These are phyloP conservation scores for Drosophila sucinea DNA, from an alignment of 1,140 invertebrate species.

Conservation along the genomic window DNA sequence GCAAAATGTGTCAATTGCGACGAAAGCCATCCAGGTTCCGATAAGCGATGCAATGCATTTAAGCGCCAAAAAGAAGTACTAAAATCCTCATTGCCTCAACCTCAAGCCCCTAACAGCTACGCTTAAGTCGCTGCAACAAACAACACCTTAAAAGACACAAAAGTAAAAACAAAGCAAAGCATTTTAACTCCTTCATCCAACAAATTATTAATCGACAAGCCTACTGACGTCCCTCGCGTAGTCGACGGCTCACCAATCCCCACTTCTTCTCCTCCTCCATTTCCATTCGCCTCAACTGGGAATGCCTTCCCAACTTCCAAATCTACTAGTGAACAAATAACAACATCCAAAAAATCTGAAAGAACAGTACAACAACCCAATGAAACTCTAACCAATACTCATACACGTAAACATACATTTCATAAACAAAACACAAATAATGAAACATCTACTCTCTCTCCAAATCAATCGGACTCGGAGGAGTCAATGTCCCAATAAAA, in stretches of 20 bases:
- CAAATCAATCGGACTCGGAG: neutral
- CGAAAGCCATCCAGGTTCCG: too few relatives aligned
- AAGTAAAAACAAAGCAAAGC: neutral
- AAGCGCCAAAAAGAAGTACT: too few relatives aligned
- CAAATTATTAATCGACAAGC: neutral
- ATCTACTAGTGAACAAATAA: neutral
- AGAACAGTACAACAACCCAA: neutral
- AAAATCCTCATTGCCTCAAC: too few relatives aligned
- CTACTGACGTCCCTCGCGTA: neutral
- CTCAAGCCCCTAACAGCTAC: neutral
- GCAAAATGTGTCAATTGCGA: too few relatives aligned
- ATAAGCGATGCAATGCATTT: too few relatives aligned
- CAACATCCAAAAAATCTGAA: neutral
- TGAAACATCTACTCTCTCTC: neutral
- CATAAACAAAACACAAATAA: neutral
- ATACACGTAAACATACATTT: neutral
- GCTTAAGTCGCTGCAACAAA: too few relatives aligned
- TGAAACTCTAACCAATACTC: neutral
- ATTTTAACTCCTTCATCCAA: neutral
- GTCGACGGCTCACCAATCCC: neutral
- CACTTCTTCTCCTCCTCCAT: neutral
- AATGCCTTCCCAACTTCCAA: neutral
- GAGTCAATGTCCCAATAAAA: neutral
- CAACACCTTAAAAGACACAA: too few relatives aligned
- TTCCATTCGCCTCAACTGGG: neutral